Evolutionary conservation across 2,888 invertebrate species (phyloP), one percentile per base, ranked within the genome.

Genomic region (Apotomis betuletana): DNA sequence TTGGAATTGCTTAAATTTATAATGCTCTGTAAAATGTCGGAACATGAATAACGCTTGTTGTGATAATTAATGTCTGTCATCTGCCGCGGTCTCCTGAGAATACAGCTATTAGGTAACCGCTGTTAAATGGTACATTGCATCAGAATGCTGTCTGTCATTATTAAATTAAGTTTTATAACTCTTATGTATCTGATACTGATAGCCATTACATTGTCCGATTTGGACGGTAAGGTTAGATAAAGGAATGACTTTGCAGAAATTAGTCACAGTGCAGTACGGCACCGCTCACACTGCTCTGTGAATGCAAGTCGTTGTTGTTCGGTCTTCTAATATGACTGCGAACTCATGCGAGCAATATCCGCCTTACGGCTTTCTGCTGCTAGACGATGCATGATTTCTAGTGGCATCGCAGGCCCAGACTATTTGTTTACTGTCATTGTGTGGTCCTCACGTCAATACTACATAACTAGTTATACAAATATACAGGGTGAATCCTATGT

Each of bases 21-120:
- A 62, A 71, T 62, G 61, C 51, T 38, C 49, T 61, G 70, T 71
- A 67, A 67, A 71, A 71, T 51, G 51, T 67, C 51, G 65, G 49
- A 62, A 71, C 71, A 71, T 71, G 71, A 62, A 71, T 62, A 41
- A 57, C 61, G 41, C 71, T 67, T 61, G 61, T 67, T 71, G 59
- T 64, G 58, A 44, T 71, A 67, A 71, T 71, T 41, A 71, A 62
- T 67, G 27, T 15, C 27, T 71, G 67, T 67, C 71, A 71, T 57
- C 67, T 67, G 55, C 44, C 44, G 38, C 13, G 59, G 27, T 12
- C n/a, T 41, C 41, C 61, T 60, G 59, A 59, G 65, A 65, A 60
- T 27, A 51, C 13, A 27, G 55, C 12, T 69, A 63, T 52, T 44
- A 55, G 54, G 8, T 55, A 58, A 57, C 13, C 12, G 41, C 44